Evolutionary conservation across 2,797 vertebrate species (phyloP).

Genomic region (Gallinago solitaria): DNA sequence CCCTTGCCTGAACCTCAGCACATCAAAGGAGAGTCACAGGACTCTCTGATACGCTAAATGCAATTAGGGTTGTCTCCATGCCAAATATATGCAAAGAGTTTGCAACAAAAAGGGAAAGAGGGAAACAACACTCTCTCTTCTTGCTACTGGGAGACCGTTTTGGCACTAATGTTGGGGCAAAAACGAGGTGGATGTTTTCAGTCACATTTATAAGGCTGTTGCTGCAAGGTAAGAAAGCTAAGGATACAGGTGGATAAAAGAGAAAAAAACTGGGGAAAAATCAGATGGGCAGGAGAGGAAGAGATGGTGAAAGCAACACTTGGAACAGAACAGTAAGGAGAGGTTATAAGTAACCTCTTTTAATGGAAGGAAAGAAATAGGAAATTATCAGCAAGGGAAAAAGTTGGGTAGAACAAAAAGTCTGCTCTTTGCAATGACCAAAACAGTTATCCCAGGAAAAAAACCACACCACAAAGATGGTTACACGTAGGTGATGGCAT

Average conservation of each 20-base stretch:
- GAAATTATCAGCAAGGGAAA: not conserved
- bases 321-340: not conserved
- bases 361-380: not conserved
- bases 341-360: not conserved
- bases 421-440: not conserved
- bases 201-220: not conserved
- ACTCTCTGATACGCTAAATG: not conserved
- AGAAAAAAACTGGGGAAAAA: not conserved
- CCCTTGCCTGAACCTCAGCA: not conserved
- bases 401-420: not conserved
- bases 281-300: not conserved
- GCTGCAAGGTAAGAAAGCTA: not conserved
- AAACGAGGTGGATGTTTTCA: not conserved
- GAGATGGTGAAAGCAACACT: not conserved
- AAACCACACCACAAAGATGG: not conserved
- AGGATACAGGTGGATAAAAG: not conserved
- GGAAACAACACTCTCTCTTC: not conserved
- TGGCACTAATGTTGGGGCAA: fast-evolving
- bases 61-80: not conserved
- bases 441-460: not conserved
- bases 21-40: not conserved
- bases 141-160: not conserved
- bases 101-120: not conserved
- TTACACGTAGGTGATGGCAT: not conserved
- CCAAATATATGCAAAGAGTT: not conserved